Percentiles rank a stretch among this genome's conserved stretches.
These are phyloP conservation scores for Drosophila basisetae DNA, from an alignment of 2,888 invertebrate species.

Conservation along the genomic window DNA sequence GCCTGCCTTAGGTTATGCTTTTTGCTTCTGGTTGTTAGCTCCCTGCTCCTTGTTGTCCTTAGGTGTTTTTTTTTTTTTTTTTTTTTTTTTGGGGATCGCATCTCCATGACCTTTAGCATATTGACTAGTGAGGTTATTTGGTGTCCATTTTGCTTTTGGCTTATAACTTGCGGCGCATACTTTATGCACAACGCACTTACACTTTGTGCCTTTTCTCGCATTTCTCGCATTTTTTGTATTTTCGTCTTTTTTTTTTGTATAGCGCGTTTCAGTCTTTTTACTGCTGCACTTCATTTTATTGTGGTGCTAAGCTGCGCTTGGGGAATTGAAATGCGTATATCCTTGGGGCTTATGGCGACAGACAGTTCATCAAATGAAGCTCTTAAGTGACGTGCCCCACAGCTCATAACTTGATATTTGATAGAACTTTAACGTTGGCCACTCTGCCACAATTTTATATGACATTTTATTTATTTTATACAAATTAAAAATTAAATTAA, in stretches of 20 bases:
- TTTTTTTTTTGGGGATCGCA: constrained; percentile 2
- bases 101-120: constrained; percentile 71
- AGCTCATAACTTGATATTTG: constrained; percentile 54
- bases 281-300: constrained; percentile 79
- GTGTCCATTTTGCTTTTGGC: constrained; percentile 72
- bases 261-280: constrained; percentile 53
- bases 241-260: constrained; percentile 6
- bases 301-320: constrained; percentile 75
- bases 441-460: not conserved
- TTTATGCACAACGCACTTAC: constrained; percentile 76
- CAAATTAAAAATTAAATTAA: not conserved
- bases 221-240: constrained; percentile 15
- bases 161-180: constrained; percentile 72
- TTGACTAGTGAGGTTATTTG: constrained; percentile 70
- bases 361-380: constrained; percentile 74
- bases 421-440: constrained; percentile 18
- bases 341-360: constrained; percentile 64
- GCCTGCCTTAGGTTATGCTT: constrained; percentile 70
- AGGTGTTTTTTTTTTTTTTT: not conserved
- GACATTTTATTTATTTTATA: not conserved
- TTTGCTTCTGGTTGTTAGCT: constrained; percentile 28
- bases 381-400: constrained; percentile 43
- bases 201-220: constrained; percentile 33
- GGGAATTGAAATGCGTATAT: constrained; percentile 73
- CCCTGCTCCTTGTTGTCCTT: constrained; percentile 18